Conservation (phyloP, 1,140 invertebrate species). For the Brachionus asplanchnoidis region DNA sequence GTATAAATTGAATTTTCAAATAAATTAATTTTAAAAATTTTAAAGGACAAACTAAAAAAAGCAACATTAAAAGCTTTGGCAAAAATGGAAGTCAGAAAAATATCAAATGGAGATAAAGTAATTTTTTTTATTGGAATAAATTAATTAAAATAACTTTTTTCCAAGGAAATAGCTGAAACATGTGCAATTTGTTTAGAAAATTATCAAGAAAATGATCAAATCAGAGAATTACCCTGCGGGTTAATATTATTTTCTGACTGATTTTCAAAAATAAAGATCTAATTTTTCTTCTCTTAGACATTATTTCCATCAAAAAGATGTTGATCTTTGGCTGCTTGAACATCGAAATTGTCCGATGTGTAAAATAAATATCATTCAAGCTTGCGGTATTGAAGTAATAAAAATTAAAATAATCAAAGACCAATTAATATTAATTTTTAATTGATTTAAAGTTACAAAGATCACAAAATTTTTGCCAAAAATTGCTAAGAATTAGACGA, state of each 20-base stretch:
- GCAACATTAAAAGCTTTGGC: conserved; percentile 30
- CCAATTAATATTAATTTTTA: neutral
- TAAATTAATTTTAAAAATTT: neutral
- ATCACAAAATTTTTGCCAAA: neutral
- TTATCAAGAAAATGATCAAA: conserved; percentile 31
- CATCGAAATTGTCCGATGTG: conserved; percentile 90
- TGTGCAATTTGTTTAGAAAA: conserved; percentile 42
- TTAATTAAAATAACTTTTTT: neutral
- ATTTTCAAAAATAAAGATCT: neutral
- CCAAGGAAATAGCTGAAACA: neutral
- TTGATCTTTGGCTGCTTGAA: conserved; percentile 87
- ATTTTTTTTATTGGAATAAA: neutral
- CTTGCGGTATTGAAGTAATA: conserved; percentile 64
- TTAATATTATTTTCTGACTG: neutral
- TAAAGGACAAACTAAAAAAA: conserved; percentile 10
- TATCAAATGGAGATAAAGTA: conserved; percentile 32
- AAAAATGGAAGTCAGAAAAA: conserved; percentile 20
- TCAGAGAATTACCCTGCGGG: conserved; percentile 36
- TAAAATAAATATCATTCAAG: conserved; percentile 86
- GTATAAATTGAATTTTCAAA: neutral
- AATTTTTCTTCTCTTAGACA: conserved; percentile 63
- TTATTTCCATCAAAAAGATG: conserved; percentile 85
- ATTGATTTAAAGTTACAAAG: neutral
- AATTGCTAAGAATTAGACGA: neutral
- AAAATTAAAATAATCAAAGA: neutral